Conservation (phyloP, 2,888 invertebrate genomes). For the Trissonchulus sp. region DNA sequence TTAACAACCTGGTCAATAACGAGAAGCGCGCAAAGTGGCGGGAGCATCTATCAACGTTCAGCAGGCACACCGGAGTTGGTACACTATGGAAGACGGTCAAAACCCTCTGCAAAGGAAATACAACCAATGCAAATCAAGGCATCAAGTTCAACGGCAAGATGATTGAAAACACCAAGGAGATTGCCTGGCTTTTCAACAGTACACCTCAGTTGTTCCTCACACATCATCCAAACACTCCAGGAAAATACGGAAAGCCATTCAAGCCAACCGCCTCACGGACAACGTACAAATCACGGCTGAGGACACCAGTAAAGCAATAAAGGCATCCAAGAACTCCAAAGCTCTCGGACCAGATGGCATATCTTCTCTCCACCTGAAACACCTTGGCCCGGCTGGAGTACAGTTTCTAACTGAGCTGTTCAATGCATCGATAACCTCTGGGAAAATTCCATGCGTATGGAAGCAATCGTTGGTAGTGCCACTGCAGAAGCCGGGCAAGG, state of each 20-base stretch:
- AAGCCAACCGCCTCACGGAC: too few species aligned
- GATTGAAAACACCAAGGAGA: not conserved
- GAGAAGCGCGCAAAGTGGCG: not conserved
- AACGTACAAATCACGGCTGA: too few species aligned
- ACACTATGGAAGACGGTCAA: conserved; percentile 2
- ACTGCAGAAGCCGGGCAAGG: conserved; percentile 24
- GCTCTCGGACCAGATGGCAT: not conserved
- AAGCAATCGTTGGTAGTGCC: conserved; percentile 2
- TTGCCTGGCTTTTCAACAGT: not conserved
- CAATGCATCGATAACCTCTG: not conserved
- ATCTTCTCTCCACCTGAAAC: not conserved
- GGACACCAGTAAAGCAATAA: too few species aligned
- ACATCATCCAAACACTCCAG: not conserved
- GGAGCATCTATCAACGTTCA: not conserved
- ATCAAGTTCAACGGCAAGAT: conserved; percentile 6
- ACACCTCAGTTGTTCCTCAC: not conserved
- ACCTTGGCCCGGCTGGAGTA: not conserved
- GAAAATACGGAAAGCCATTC: not conserved
- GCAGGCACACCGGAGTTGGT: not conserved
- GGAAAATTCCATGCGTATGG: not conserved
- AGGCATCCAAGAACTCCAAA: not conserved
- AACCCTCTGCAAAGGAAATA: not conserved
- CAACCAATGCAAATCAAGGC: not conserved
- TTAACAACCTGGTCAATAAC: not conserved
- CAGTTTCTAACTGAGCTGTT: not conserved